phyloP scores from a whole-genome alignment of 2,797 vertebrate genomes.

The Poecilia wingei region DNA sequence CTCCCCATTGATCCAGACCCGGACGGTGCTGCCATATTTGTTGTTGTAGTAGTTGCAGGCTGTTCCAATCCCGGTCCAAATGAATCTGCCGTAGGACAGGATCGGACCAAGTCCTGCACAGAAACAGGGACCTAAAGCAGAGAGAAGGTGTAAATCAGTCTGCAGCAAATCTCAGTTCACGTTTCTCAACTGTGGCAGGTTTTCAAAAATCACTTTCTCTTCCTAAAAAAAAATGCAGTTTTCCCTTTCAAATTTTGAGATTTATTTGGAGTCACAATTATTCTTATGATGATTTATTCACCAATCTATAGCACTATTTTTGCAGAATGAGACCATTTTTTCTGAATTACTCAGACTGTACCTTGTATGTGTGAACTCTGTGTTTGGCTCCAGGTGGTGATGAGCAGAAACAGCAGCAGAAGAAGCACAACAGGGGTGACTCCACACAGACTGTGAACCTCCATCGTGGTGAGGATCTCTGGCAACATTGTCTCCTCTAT shows the following conservation, averaged over 20 bases:
- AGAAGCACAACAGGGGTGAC: conserved; percentile 78
- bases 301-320: not conserved
- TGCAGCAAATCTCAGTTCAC: not conserved
- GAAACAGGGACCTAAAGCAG: conserved; percentile 87
- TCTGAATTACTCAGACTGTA: conserved; percentile 40
- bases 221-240: not conserved
- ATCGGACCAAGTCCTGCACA: conserved; percentile 90
- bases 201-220: not conserved
- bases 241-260: not conserved
- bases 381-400: conserved; percentile 74
- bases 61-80: conserved; percentile 93
- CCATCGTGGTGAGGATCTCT: conserved; percentile 63
- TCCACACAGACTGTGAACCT: conserved; percentile 51
- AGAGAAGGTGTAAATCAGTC: not conserved
- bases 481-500: conserved; percentile 72
- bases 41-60: conserved; percentile 95
- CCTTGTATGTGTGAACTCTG: conserved; percentile 85
- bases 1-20: conserved; percentile 94
- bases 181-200: not conserved
- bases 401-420: conserved; percentile 78
- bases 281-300: not conserved
- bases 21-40: conserved; percentile 89
- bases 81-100: conserved; percentile 88
- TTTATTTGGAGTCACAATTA: not conserved
- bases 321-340: not conserved